Base-by-base conservation (phyloP, 2,888 invertebrate genomes). In the Spodoptera picta region DNA sequence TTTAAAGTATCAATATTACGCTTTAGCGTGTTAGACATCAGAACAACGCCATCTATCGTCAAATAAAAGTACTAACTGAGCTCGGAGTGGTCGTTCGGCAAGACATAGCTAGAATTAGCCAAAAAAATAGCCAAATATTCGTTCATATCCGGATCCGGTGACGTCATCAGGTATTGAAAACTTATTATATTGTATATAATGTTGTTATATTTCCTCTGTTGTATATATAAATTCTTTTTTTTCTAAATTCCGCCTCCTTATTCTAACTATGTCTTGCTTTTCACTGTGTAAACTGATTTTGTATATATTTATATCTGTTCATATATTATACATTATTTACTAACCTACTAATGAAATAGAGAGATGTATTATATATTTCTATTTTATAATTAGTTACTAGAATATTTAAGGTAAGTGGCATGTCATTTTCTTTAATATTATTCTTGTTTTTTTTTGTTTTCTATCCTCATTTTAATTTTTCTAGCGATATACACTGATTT, bases 261-360 rank as follows among this genome's bases (percentile, higher is more conserved):
- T 85, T 90, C 91, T 94, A 93, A 92, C 93, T 94, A 94, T 94
- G 94, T 94, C 94, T 94, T 94, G 94, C 94, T 94, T 93, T 88
- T 92, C 88, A 91, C 92, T 69, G 43, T 72, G 57, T 57, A 56
- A 60, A 65, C 55, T 69, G 60, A 72, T 77, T 69, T 59, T 72
- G 55, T 73, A 69, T 66, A 73, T 78, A 71, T 74, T 62, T 62
- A 58, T 62, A 58, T 62, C 53, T 42, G 54, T 47, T 36, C n/a
- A 46, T 47, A 43, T 66, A 54, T 50, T 60, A 59, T 19, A 19
- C 19, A 19, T 52, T 61, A 65, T 68, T 60, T 67, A 81, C 83
- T 87, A 86, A 86, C 79, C 65, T n/a, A 83, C 75, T 83, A 83
- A 86, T 41, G 27, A n/a, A 48, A 11, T 45, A 9, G 14, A 43